phyloP scores from a whole-genome alignment of 1,140 invertebrate species.

The Solen grandis region DNA sequence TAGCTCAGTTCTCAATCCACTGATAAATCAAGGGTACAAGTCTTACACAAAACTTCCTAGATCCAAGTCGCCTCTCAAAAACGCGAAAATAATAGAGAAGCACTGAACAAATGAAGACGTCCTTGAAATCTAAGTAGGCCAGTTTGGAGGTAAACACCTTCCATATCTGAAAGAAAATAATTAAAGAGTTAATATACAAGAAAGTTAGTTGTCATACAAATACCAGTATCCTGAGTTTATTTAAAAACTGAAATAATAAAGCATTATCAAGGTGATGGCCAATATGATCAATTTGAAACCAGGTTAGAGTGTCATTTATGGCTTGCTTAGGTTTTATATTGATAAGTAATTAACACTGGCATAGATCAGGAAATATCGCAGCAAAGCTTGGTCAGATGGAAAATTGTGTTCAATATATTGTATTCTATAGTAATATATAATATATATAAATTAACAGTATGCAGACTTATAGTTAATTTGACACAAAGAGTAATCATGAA shows the following conservation, averaged over 20 bases:
- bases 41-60: slow-evolving; percentile 81
- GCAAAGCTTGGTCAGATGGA: background rate
- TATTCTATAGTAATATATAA: background rate
- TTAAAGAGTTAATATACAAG: no score
- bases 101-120: slow-evolving; percentile 82
- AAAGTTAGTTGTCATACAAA: no score
- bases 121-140: slow-evolving; percentile 83
- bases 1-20: no score
- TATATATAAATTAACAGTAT: background rate
- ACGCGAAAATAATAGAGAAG: slow-evolving; percentile 84
- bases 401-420: background rate
- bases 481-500: background rate
- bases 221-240: background rate
- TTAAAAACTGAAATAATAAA: background rate
- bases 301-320: background rate
- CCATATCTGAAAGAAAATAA: slow-evolving; percentile 79
- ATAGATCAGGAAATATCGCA: background rate
- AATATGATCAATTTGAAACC: no score
- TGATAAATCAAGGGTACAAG: no score
- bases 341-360: background rate
- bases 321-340: background rate
- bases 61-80: slow-evolving; percentile 84
- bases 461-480: background rate
- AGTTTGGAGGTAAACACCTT: slow-evolving; percentile 81
- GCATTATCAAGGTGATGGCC: no score